These are phyloP conservation scores for Corythornis madagascariensis DNA, from an alignment of 2,113 vertebrate species.

Conservation along the genomic window DNA sequence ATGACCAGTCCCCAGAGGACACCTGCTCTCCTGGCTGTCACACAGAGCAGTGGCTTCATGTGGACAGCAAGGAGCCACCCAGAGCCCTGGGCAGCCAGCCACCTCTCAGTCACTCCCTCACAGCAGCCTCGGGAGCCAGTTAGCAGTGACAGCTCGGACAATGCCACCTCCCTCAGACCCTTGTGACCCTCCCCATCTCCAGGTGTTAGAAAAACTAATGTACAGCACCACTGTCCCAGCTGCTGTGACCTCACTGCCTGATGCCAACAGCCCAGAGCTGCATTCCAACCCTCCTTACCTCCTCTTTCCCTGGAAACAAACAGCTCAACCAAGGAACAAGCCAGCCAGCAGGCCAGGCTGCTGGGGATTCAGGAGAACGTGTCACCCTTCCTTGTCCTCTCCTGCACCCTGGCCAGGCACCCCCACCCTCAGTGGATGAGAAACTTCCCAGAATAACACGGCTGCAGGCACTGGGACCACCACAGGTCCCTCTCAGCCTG, in stretches of 20 bases:
- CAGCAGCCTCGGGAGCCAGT: not conserved
- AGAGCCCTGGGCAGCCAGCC: not conserved
- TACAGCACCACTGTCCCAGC: not conserved
- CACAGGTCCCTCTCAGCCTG: fast-evolving
- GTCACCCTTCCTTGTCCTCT: fast-evolving
- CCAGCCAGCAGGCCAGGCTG: not conserved
- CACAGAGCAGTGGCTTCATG: not conserved
- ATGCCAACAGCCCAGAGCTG: not conserved
- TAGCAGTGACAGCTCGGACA: not conserved
- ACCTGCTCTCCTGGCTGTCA: not conserved
- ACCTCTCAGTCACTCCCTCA: not conserved
- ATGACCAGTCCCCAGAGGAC: not conserved
- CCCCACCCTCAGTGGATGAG: not conserved
- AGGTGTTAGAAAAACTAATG: not conserved
- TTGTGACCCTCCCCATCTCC: not conserved
- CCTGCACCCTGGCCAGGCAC: not conserved
- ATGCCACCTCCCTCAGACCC: not conserved
- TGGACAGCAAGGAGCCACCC: not conserved
- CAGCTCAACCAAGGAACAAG: not conserved
- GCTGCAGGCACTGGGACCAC: not conserved
- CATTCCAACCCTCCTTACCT: not conserved
- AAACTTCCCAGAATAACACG: fast-evolving
- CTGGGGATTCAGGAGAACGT: not conserved
- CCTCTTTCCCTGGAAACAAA: not conserved
- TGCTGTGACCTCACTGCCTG: not conserved